Evolutionary conservation across 2,113 vertebrate genomes (phyloP).

Genomic region (Oncorhynchus keta): DNA sequence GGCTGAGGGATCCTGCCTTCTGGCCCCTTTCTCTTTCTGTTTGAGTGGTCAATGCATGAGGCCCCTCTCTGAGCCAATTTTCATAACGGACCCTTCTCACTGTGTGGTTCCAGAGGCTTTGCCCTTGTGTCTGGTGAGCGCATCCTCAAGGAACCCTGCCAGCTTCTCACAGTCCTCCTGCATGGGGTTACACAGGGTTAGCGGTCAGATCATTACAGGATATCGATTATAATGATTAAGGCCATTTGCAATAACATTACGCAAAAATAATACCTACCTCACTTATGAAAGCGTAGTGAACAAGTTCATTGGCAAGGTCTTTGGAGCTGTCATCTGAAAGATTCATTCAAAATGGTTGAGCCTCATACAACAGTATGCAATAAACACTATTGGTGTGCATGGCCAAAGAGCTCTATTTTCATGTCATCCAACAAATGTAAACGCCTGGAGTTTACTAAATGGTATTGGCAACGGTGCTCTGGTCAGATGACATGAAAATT

Average conservation of each 20-base stretch:
- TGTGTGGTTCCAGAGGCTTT: conserved; percentile 61
- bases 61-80: conserved; percentile 36
- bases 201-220: not conserved
- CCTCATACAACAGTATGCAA: not conserved
- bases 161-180: conserved; percentile 91
- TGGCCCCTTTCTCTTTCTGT: conserved; percentile 11
- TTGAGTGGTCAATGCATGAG: conserved; percentile 19
- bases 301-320: conserved; percentile 87
- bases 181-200: not conserved
- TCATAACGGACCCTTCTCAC: conserved; percentile 50
- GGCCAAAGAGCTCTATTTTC: too few species aligned
- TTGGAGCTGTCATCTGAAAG: conserved; percentile 84
- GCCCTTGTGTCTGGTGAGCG: conserved; percentile 80
- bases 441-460: too few species aligned
- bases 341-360: conserved; percentile 23
- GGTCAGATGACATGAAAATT: too few species aligned
- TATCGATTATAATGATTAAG: not conserved
- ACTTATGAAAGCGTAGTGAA: conserved; percentile 91
- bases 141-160: conserved; percentile 83
- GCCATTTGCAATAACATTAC: not conserved
- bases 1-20: conserved; percentile 39
- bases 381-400: not conserved
- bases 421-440: too few species aligned
- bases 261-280: conserved; percentile 74
- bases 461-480: too few species aligned